phyloP scores from a whole-genome alignment of 2,797 vertebrate genomes.

The Rhinophrynus dorsalis region DNA sequence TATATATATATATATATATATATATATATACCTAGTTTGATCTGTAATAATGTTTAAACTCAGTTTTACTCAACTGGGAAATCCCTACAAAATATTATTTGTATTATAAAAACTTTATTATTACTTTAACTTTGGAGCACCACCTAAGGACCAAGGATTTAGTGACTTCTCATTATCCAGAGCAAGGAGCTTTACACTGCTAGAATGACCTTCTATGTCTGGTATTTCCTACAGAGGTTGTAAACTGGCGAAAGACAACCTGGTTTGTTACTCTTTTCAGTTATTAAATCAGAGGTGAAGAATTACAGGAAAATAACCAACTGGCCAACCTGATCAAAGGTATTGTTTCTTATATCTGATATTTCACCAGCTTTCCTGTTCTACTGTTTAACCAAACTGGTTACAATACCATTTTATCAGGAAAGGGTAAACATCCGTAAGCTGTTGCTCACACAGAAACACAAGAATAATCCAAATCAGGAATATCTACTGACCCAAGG shows the following conservation, averaged over 20 bases:
- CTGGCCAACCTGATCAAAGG: slow-evolving; percentile 55
- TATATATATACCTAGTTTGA: too few relatives aligned
- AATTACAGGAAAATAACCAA: slow-evolving; percentile 70
- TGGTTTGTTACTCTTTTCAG: slow-evolving; percentile 12
- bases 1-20: too few relatives aligned
- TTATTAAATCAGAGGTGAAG: slow-evolving; percentile 36
- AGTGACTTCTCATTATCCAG: too few relatives aligned
- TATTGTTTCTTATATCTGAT: slow-evolving; percentile 71
- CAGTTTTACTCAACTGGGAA: too few relatives aligned
- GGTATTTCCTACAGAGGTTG: slow-evolving; percentile 16
- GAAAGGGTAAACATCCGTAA: slow-evolving; percentile 65
- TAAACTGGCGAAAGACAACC: neutral
- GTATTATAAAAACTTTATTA: too few relatives aligned
- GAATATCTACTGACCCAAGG: slow-evolving; percentile 61
- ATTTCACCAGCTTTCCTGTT: slow-evolving; percentile 67
- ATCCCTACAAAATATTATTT: too few relatives aligned
- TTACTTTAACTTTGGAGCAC: too few relatives aligned
- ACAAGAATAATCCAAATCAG: slow-evolving; percentile 59
- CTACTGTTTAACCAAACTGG: slow-evolving; percentile 45
- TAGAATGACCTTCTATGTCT: neutral
- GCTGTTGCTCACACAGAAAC: slow-evolving; percentile 37
- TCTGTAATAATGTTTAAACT: too few relatives aligned
- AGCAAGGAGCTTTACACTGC: neutral
- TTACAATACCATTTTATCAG: slow-evolving; percentile 60
- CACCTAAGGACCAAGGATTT: too few relatives aligned